Conservation (phyloP, 2,113 vertebrate genomes). For the Chamaetylas fuelleborni region DNA sequence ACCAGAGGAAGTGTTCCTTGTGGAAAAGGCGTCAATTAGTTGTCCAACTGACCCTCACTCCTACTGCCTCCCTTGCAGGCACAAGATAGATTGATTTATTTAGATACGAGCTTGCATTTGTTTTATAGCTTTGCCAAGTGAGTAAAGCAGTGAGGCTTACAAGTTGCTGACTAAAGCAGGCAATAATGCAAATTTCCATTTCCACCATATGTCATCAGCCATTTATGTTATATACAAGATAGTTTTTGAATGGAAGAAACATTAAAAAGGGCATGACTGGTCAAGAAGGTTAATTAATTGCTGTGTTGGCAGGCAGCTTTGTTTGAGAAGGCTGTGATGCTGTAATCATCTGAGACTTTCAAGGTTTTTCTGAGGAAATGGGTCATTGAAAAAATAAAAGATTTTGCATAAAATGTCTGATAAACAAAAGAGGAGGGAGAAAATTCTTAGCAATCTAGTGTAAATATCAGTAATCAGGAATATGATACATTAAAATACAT, state of each 20-base stretch:
- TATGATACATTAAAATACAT: neutral
- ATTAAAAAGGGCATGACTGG: conserved; percentile 19
- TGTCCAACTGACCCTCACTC: conserved; percentile 31
- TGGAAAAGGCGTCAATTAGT: conserved; percentile 60
- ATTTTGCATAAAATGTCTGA: neutral
- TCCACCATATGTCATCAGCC: neutral
- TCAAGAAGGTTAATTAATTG: conserved; percentile 55
- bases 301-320: conserved; percentile 18
- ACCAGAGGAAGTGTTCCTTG: conserved; percentile 49
- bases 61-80: conserved; percentile 1
- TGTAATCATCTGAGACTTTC: conserved; percentile 22
- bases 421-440: neutral
- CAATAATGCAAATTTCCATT: conserved; percentile 22
- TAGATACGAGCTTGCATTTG: neutral
- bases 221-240: neutral
- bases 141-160: neutral
- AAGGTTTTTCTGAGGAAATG: conserved; percentile 34
- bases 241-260: conserved; percentile 1
- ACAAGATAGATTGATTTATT: neutral
- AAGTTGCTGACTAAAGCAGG: conserved; percentile 7
- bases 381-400: neutral
- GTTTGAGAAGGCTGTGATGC: neutral
- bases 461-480: neutral
- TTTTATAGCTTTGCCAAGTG: neutral
- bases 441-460: neutral